These are phyloP conservation scores for Eudyptes chrysolophus DNA, from an alignment of 2,113 vertebrate species.

Conservation along the genomic window DNA sequence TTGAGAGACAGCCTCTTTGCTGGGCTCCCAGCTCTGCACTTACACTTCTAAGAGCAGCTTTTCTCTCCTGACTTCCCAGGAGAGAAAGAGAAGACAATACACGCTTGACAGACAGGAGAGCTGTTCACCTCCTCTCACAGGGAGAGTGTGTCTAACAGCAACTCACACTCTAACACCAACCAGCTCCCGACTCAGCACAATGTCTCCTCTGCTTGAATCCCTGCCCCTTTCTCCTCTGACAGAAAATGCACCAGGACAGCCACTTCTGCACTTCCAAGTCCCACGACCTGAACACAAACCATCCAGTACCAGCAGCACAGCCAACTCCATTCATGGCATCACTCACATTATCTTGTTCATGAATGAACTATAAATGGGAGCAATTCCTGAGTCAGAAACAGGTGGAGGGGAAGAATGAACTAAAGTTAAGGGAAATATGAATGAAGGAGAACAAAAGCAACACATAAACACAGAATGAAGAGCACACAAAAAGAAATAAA, in stretches of 20 bases:
- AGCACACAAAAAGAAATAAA: not conserved
- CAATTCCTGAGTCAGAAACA: constrained; percentile 26
- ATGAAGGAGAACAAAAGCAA: constrained; percentile 8
- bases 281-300: not conserved
- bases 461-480: not conserved
- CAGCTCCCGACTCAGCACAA: not conserved
- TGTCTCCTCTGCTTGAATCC: not conserved
- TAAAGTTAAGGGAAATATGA: not conserved
- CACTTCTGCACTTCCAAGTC: not conserved
- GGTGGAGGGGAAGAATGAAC: not conserved
- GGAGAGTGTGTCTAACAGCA: not conserved
- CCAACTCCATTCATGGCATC: not conserved
- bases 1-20: not conserved
- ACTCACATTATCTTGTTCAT: not conserved
- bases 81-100: not conserved
- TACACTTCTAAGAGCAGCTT: not conserved
- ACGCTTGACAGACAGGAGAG: not conserved
- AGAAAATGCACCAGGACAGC: not conserved
- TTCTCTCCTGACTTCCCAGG: not conserved
- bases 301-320: not conserved
- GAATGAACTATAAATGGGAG: not conserved
- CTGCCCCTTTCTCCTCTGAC: not conserved
- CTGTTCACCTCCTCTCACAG: not conserved
- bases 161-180: not conserved
- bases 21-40: not conserved